phyloP scores from a whole-genome alignment of 2,888 invertebrate species.

The Pachycephus smyrnensis region DNA sequence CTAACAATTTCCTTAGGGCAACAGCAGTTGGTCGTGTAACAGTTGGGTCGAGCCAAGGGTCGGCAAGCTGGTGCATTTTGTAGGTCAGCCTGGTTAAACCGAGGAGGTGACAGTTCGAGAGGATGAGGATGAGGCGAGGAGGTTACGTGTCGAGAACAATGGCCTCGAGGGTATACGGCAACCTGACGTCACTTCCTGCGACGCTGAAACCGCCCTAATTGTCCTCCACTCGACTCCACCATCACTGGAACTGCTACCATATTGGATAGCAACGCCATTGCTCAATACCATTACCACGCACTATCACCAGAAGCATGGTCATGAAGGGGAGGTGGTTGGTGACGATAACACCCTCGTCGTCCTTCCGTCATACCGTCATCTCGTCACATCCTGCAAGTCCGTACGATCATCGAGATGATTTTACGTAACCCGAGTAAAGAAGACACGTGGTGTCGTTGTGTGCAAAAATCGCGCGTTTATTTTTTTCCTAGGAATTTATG shows the following conservation, averaged over 20 bases:
- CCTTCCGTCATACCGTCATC: background rate
- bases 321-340: background rate
- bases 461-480: background rate
- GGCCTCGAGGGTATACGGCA: slow-evolving; percentile 50
- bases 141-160: slow-evolving; percentile 52
- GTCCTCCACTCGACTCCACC: slow-evolving; percentile 30
- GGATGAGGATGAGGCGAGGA: background rate
- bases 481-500: background rate
- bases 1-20: background rate
- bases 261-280: background rate
- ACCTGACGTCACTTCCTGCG: slow-evolving; percentile 54
- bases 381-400: background rate
- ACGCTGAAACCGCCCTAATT: slow-evolving; percentile 50
- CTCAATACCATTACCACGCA: background rate
- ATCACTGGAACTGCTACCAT: background rate
- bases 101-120: slow-evolving; percentile 12
- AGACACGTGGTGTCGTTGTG: background rate
- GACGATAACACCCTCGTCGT: background rate
- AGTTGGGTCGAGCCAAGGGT: background rate
- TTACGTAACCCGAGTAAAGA: background rate
- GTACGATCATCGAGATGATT: background rate
- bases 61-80: slow-evolving; percentile 34
- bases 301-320: background rate
- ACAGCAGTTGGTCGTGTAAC: slow-evolving; percentile 2
- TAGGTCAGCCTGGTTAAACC: slow-evolving; percentile 44